Conservation (phyloP, 1,140 invertebrate genomes). For the Pseudachorutes palmiensis region DNA sequence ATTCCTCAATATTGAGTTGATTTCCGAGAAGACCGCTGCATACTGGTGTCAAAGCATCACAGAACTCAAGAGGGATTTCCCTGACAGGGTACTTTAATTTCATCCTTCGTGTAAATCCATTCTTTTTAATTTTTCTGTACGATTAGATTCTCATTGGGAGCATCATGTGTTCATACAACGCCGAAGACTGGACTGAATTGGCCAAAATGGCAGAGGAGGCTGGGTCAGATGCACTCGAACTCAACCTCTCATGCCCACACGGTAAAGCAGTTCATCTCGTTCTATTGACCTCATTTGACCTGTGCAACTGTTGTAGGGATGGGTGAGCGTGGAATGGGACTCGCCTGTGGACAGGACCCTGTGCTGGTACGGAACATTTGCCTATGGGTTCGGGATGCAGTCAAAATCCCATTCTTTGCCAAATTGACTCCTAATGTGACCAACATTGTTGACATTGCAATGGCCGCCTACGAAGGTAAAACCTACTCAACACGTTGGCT, state of each 20-base stretch:
- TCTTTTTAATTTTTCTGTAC: conserved; percentile 18
- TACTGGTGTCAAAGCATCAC: conserved; percentile 86
- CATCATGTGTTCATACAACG: conserved; percentile 88
- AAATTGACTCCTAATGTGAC: conserved; percentile 98
- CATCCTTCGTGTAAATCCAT: conserved; percentile 13
- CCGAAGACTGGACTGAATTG: conserved; percentile 79
- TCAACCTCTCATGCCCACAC: conserved; percentile 96
- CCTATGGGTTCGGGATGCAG: conserved; percentile 71
- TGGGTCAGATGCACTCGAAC: conserved; percentile 87
- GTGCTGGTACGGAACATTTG: conserved; percentile 81
- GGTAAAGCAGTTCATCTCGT: conserved; percentile 62
- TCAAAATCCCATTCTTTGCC: conserved; percentile 94
- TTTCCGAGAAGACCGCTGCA: conserved; percentile 88
- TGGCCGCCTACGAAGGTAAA: conserved; percentile 79
- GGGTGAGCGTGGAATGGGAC: conserved; percentile 94
- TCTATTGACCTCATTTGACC: background rate
- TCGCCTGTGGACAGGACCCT: conserved; percentile 89
- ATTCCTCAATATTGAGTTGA: conserved; percentile 96
- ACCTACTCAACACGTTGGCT: too few relatives aligned
- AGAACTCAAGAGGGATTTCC: conserved; percentile 89
- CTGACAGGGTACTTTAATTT: conserved; percentile 54
- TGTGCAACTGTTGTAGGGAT: conserved; percentile 60
- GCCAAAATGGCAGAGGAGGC: conserved; percentile 68
- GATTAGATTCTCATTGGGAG: conserved; percentile 83
- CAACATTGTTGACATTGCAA: conserved; percentile 78